A percentile compares a stretch with the other conserved stretches of the same genome.
Conservation (phyloP, 2,888 invertebrate species). For the Homarus gammarus region DNA sequence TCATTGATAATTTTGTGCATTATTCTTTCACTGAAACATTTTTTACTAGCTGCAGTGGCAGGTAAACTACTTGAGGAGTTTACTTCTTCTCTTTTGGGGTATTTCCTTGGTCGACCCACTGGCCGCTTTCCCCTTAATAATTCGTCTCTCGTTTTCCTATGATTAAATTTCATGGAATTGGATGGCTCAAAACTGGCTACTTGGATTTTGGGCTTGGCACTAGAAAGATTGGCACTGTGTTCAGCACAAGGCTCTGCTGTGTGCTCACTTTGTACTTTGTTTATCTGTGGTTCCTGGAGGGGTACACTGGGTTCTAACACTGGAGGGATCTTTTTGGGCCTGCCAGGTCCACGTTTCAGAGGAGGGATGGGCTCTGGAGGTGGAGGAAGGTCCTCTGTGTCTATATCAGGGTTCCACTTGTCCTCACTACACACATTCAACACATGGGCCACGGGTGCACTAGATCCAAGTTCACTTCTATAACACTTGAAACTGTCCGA, state of each 20-base stretch:
- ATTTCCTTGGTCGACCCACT: conserved; percentile 74
- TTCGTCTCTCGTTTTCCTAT: conserved; percentile 40
- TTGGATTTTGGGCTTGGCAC: conserved; percentile 62
- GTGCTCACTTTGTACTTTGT: conserved; percentile 72
- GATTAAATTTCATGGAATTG: conserved; percentile 42
- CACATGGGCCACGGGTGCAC: conserved; percentile 6
- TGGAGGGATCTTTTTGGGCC: conserved; percentile 71
- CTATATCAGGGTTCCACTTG: conserved; percentile 62
- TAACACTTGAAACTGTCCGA: conserved; percentile 18
- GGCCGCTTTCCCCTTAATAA: conserved; percentile 66
- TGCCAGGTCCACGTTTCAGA: conserved; percentile 63
- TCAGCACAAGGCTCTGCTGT: conserved; percentile 64
- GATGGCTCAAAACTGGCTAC: conserved; percentile 56
- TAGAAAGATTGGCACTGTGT: conserved; percentile 62
- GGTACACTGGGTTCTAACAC: conserved; percentile 67
- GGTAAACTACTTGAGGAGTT: conserved; percentile 47
- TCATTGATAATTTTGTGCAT: conserved; percentile 76
- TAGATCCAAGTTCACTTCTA: conserved; percentile 40
- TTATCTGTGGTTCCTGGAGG: conserved; percentile 55
- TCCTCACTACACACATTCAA: conserved; percentile 22
- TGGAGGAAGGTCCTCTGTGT: conserved; percentile 67
- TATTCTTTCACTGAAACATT: conserved; percentile 74
- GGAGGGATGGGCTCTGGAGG: conserved; percentile 66
- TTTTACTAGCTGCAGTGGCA: conserved; percentile 67
- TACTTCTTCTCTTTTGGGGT: conserved; percentile 58